phyloP scores from a whole-genome alignment of 2,113 vertebrate species.

The Hemiscyllium ocellatum region DNA sequence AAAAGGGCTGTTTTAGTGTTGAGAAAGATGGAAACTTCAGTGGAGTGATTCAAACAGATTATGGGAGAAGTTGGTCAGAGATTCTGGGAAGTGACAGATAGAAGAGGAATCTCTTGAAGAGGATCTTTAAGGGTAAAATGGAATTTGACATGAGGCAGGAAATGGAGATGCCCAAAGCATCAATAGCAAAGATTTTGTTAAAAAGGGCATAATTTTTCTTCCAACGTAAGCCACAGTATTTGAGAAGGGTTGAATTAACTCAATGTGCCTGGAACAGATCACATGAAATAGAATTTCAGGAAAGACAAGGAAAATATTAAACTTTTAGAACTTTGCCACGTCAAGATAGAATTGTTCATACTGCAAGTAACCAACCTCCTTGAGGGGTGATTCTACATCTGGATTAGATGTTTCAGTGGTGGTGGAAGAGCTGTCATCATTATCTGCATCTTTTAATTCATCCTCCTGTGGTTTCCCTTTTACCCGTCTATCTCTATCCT shows the following conservation, averaged over 20 bases:
- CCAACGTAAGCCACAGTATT: not conserved
- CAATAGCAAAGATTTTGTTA: not conserved
- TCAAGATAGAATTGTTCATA: constrained; percentile 10
- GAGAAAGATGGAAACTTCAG: not conserved
- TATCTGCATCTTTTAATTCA: constrained; percentile 83
- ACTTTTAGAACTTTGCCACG: constrained; percentile 42
- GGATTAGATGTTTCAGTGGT: constrained; percentile 97
- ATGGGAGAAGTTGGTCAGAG: not conserved
- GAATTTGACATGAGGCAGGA: not conserved
- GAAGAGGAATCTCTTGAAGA: not conserved
- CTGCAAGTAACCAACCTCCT: constrained; percentile 65
- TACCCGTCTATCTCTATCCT: constrained; percentile 78
- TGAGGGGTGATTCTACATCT: constrained; percentile 77
- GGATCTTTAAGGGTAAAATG: not conserved
- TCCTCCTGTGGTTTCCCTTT: constrained; percentile 73
- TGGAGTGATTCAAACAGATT: not conserved
- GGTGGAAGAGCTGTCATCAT: constrained; percentile 94
- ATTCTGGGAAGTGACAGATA: not conserved
- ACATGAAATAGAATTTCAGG: not conserved
- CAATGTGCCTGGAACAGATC: not conserved
- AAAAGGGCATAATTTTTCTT: not conserved
- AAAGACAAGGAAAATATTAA: not conserved
- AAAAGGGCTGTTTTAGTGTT: not conserved
- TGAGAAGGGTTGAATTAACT: not conserved
- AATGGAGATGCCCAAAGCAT: not conserved